These are phyloP conservation scores for Phortica okadai DNA, from an alignment of 2,888 invertebrate genomes.

Conservation along the genomic window DNA sequence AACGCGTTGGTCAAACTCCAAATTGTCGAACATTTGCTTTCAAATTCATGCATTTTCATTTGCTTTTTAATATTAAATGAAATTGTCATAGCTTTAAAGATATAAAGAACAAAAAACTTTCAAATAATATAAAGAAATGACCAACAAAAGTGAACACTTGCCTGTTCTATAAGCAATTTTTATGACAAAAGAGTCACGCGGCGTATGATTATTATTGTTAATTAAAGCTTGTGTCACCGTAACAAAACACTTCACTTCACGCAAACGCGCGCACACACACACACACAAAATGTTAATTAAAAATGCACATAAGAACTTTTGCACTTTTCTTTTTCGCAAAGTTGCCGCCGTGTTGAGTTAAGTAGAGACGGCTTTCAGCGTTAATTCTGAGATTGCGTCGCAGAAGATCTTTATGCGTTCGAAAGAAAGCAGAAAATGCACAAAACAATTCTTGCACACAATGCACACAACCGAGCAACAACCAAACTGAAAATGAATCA, in stretches of 20 bases:
- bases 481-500: slow-evolving; percentile 33
- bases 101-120: not conserved
- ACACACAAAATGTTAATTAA: slow-evolving; percentile 52
- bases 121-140: not conserved
- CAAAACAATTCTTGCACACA: slow-evolving; percentile 25
- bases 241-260: slow-evolving; percentile 1
- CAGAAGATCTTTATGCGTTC: not conserved
- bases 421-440: slow-evolving; percentile 9
- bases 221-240: slow-evolving; percentile 53
- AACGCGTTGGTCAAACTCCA: too few relatives aligned
- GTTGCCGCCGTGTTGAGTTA: not conserved
- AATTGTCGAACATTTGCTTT: too few relatives aligned
- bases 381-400: not conserved
- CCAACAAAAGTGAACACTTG: not conserved
- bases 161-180: slow-evolving; percentile 2
- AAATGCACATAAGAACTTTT: slow-evolving; percentile 23
- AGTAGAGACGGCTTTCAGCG: not conserved
- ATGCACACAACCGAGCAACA: slow-evolving; percentile 28
- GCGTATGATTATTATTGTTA: slow-evolving; percentile 45
- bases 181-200: slow-evolving; percentile 33
- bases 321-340: not conserved
- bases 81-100: not conserved
- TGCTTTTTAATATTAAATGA: too few relatives aligned
- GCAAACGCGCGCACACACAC: not conserved
- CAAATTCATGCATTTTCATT: too few relatives aligned